Conservation (phyloP, 2,888 invertebrate genomes). For the Hanleya hanleyi region DNA sequence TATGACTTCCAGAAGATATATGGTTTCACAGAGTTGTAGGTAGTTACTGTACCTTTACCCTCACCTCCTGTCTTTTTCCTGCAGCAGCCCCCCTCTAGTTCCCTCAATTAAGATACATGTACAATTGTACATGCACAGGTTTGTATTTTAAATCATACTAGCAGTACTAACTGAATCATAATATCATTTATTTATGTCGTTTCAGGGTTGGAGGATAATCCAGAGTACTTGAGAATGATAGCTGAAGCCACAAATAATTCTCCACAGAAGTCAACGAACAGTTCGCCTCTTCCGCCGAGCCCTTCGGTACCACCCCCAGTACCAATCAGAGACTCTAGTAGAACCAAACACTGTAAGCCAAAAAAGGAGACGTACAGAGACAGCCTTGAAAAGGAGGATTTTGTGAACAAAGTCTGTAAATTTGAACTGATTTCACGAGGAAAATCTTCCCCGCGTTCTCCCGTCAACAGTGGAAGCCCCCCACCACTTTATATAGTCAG, state of each 20-base stretch:
- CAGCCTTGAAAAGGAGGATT: slow-evolving; percentile 76
- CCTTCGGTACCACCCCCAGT: slow-evolving; percentile 14
- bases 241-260: slow-evolving; percentile 44
- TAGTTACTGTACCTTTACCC: too few species aligned
- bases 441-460: slow-evolving; percentile 40
- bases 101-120: too few species aligned
- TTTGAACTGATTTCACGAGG: slow-evolving; percentile 76
- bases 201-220: slow-evolving; percentile 60
- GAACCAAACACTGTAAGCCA: slow-evolving; percentile 12
- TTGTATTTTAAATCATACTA: too few species aligned
- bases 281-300: not conserved
- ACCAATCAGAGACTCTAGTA: slow-evolving; percentile 19
- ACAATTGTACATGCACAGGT: too few species aligned
- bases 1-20: too few species aligned
- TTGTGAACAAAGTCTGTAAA: slow-evolving; percentile 85
- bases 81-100: too few species aligned
- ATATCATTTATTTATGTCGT: not conserved
- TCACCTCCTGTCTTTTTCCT: too few species aligned
- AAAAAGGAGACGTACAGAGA: slow-evolving; percentile 38
- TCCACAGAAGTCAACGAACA: not conserved
- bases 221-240: slow-evolving; percentile 64
- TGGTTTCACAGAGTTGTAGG: too few species aligned
- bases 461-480: slow-evolving; percentile 41
- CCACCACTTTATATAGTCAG: slow-evolving; percentile 19
- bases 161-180: too few species aligned